These are phyloP conservation scores for Maniola hyperantus DNA, from an alignment of 2,888 invertebrate species.

Conservation along the genomic window DNA sequence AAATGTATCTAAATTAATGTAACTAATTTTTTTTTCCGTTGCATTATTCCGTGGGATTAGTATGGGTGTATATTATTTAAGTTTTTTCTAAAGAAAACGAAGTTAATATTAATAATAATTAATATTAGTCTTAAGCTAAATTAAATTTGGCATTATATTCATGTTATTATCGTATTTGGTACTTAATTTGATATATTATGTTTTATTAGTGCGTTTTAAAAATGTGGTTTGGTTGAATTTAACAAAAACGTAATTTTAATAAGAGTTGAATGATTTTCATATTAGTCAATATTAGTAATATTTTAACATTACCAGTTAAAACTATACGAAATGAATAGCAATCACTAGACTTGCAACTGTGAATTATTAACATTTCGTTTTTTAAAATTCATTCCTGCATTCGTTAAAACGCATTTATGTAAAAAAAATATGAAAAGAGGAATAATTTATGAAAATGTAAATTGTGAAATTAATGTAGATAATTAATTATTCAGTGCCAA, in stretches of 20 bases:
- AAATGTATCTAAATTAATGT: constrained; percentile 11
- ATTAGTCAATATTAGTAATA: background rate
- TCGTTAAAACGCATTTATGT: background rate
- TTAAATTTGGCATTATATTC: constrained; percentile 30
- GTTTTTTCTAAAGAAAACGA: constrained; percentile 9
- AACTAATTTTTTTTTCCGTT: constrained; percentile 9
- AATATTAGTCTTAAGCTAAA: constrained; percentile 26
- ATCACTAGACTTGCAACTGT: background rate
- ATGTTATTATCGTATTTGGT: constrained; percentile 13
- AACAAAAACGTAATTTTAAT: background rate
- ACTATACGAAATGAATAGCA: background rate
- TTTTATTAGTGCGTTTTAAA: constrained; percentile 9
- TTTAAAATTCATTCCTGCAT: background rate
- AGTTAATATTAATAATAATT: constrained; percentile 5
- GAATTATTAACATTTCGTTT: background rate
- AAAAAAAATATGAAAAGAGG: background rate
- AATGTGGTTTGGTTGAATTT: background rate
- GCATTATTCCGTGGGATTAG: constrained; percentile 9
- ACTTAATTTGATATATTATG: constrained; percentile 10
- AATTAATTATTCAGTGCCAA: constrained; percentile 49
- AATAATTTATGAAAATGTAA: constrained; percentile 23
- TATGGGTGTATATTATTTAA: constrained; percentile 13
- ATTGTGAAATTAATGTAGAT: constrained; percentile 40
- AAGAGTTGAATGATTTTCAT: background rate
- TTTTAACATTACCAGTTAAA: background rate